Evolutionary conservation across 2,797 vertebrate species (phyloP).

Genomic region (Cryptoprocta ferox): DNA sequence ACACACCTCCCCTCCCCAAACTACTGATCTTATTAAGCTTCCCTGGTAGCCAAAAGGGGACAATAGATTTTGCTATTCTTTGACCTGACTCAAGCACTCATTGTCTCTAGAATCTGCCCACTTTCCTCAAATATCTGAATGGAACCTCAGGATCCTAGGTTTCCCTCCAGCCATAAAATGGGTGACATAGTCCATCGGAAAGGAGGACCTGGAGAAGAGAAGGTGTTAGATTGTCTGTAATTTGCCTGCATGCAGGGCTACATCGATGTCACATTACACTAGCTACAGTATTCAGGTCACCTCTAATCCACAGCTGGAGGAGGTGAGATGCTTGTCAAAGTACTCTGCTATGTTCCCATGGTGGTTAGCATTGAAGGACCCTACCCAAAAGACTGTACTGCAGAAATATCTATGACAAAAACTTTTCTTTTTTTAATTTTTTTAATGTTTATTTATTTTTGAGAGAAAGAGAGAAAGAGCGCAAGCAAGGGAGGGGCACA

Average conservation of each 20-base stretch:
- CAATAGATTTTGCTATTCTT: background rate
- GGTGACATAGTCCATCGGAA: background rate
- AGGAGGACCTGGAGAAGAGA: background rate
- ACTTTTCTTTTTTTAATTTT: no score
- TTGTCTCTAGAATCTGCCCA: background rate
- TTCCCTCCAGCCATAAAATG: background rate
- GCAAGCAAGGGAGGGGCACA: no score
- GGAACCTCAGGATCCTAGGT: background rate
- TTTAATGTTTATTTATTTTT: no score
- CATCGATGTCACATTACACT: no score
- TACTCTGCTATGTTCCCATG: background rate
- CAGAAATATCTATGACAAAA: background rate
- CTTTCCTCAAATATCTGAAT: background rate
- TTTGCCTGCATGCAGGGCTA: background rate
- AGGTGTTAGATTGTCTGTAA: background rate
- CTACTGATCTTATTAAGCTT: background rate
- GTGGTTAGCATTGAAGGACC: background rate
- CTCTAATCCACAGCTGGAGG: background rate
- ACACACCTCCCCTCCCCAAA: background rate
- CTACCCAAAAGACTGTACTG: background rate
- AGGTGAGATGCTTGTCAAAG: no score
- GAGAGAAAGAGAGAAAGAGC: no score
- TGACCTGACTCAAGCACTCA: background rate
- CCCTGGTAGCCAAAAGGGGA: background rate
- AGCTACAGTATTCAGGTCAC: rapidly evolving